Evolutionary conservation across 1,140 invertebrate genomes (phyloP).

Genomic region (Oreohelix idahoensis): DNA sequence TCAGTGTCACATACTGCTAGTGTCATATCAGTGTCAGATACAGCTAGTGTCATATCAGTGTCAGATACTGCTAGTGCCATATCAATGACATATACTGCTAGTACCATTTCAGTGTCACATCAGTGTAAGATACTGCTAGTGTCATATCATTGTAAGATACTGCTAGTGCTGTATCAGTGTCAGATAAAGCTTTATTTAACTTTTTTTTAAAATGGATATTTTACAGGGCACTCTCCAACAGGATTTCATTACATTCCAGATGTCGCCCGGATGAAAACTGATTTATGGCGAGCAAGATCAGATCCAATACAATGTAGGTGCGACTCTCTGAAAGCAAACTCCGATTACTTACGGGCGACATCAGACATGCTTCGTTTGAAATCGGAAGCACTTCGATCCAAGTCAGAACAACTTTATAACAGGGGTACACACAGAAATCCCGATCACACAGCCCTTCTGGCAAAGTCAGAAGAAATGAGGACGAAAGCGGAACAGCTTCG

Average conservation of each 20-base stretch:
- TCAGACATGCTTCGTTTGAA: conserved; percentile 37
- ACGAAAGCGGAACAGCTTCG: conserved; percentile 26
- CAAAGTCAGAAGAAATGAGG: conserved; percentile 16
- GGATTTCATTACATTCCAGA: conserved; percentile 30
- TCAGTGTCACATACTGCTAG: too few relatives aligned
- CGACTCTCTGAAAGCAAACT: conserved; percentile 34
- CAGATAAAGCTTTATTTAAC: too few relatives aligned
- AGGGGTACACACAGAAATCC: neutral
- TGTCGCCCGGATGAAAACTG: neutral
- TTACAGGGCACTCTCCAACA: conserved; percentile 30
- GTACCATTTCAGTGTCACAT: too few relatives aligned
- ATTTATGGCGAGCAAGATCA: conserved; percentile 31
- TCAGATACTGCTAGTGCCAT: too few relatives aligned
- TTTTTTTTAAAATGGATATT: too few relatives aligned
- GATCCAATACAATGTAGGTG: conserved; percentile 37
- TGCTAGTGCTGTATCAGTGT: too few relatives aligned
- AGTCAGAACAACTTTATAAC: conserved; percentile 20
- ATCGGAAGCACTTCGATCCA: conserved; percentile 31
- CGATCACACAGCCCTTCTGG: neutral
- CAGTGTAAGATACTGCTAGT: too few relatives aligned
- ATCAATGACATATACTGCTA: too few relatives aligned
- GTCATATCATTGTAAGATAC: too few relatives aligned
- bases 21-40: too few relatives aligned
- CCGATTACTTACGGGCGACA: conserved; percentile 37
- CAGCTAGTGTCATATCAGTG: too few relatives aligned